Conservation (phyloP, 2,113 vertebrate genomes). For the Monopterus albus region DNA sequence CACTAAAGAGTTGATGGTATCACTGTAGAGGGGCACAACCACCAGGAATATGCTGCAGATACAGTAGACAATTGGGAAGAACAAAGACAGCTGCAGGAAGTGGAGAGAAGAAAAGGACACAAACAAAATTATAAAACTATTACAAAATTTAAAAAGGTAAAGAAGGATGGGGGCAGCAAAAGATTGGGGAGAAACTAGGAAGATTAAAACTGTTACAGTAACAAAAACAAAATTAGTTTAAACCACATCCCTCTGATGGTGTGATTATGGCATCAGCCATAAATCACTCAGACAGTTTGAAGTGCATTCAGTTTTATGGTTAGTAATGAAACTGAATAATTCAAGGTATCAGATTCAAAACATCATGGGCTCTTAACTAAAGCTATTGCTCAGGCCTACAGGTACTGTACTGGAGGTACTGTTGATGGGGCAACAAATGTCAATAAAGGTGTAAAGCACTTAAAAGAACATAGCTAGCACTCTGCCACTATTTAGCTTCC, state of each 20-base stretch:
- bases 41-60: constrained; percentile 84
- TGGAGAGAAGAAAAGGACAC: background rate
- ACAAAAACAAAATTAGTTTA: background rate
- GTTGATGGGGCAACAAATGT: no score
- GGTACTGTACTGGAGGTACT: no score
- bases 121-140: background rate
- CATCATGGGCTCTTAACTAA: background rate
- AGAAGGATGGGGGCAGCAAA: background rate
- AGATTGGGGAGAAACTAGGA: background rate
- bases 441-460: no score
- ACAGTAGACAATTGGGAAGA: constrained; percentile 87
- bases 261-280: background rate
- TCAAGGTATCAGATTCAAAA: background rate
- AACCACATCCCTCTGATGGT: constrained; percentile 1
- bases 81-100: constrained; percentile 79
- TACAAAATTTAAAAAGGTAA: background rate
- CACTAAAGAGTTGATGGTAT: constrained; percentile 85
- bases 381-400: no score
- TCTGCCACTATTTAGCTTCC: no score
- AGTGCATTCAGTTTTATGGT: background rate
- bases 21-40: constrained; percentile 85
- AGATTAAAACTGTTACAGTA: background rate
- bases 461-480: no score
- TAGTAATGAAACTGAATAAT: background rate
- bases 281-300: background rate